Evolutionary conservation across 2,888 invertebrate genomes (phyloP).

Genomic region (Spodoptera exigua): DNA sequence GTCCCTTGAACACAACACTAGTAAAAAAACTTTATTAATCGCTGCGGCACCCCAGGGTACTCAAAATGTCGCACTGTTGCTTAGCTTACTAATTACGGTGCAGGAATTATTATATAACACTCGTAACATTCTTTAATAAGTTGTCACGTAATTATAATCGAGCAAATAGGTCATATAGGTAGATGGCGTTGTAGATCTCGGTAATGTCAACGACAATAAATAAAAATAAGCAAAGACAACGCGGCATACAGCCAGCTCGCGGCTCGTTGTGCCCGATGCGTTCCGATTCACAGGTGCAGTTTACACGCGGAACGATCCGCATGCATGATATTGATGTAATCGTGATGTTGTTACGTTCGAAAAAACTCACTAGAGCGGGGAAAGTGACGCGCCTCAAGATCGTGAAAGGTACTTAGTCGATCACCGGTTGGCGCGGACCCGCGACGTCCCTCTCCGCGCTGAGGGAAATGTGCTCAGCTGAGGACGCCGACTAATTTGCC

Average conservation of each 20-base stretch:
- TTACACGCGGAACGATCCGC: constrained; percentile 80
- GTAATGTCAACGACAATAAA: constrained; percentile 50
- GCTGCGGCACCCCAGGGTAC: constrained; percentile 38
- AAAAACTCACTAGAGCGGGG: constrained; percentile 87
- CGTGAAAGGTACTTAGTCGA: constrained; percentile 86
- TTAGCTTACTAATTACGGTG: constrained; percentile 46
- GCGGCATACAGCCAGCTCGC: constrained; percentile 33
- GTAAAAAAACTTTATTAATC: constrained; percentile 39
- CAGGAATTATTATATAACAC: constrained; percentile 46
- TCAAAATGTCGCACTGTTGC: constrained; percentile 41
- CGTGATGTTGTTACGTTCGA: constrained; percentile 84
- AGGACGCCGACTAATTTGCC: constrained; percentile 69
- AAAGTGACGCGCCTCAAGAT: constrained; percentile 87
- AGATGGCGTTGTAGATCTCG: constrained; percentile 45
- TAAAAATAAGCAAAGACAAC: constrained; percentile 55
- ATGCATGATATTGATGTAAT: constrained; percentile 88
- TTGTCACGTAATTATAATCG: constrained; percentile 41
- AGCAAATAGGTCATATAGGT: constrained; percentile 33
- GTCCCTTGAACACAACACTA: constrained; percentile 24
- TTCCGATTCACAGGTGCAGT: constrained; percentile 76
- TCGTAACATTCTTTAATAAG: constrained; percentile 45
- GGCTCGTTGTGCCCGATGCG: constrained; percentile 50
- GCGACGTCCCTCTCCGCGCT: constrained; percentile 64
- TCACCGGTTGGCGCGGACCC: constrained; percentile 74
- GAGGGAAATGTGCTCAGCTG: constrained; percentile 48